Evolutionary conservation across 2,797 vertebrate genomes (phyloP).

Genomic region (Chloroceryle amazona): DNA sequence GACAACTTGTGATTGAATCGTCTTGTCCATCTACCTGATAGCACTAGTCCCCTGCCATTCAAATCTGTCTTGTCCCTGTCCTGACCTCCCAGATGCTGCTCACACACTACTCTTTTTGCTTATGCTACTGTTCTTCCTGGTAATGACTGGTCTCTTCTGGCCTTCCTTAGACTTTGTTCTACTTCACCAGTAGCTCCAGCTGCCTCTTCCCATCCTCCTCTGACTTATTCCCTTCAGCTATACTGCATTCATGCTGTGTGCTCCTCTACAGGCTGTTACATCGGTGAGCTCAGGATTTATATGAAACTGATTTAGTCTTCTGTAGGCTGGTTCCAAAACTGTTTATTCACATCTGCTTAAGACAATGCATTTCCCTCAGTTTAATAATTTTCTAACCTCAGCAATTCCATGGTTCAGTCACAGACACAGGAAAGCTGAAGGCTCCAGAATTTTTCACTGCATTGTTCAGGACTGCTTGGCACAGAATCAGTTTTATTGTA

Average conservation of each 20-base stretch:
- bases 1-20: background rate
- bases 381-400: background rate
- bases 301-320: background rate
- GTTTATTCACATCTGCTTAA: background rate
- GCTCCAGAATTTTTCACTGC: background rate
- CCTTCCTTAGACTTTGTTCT: background rate
- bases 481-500: background rate
- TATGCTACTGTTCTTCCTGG: background rate
- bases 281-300: background rate
- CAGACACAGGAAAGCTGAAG: background rate
- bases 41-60: background rate
- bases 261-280: background rate
- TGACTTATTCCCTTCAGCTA: background rate
- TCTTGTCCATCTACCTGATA: background rate
- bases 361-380: background rate
- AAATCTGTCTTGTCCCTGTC: background rate
- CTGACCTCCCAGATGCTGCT: background rate
- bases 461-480: background rate
- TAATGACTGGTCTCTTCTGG: background rate
- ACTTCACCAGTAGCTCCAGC: background rate
- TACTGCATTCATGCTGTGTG: background rate
- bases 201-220: accelerated
- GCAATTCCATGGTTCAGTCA: background rate
- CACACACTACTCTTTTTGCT: accelerated
- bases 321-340: background rate